phyloP scores from a whole-genome alignment of 2,888 invertebrate genomes.

The Cheilosia grossa region DNA sequence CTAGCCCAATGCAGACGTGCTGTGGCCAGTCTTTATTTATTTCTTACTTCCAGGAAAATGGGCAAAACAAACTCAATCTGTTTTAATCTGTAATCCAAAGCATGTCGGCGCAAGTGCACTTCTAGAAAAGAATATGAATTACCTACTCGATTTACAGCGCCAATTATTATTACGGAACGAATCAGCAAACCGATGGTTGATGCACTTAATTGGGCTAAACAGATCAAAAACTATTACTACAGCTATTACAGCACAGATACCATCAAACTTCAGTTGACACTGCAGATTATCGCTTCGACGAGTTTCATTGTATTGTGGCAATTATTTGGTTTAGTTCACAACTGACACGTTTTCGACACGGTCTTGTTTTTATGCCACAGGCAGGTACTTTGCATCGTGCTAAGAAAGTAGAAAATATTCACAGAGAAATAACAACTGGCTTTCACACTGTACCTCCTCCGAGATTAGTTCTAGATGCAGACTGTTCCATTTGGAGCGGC shows the following conservation, averaged over 20 bases:
- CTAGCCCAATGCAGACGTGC: too few species aligned
- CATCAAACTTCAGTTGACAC: constrained; percentile 2
- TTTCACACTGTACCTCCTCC: constrained; percentile 24
- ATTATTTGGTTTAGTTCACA: constrained; percentile 29
- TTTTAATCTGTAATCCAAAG: too few species aligned
- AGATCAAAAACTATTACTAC: constrained; percentile 5
- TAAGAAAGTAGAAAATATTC: constrained; percentile 61
- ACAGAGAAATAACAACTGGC: constrained; percentile 28
- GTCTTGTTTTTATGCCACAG: constrained; percentile 19
- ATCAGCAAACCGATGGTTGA: neutral
- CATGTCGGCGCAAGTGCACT: too few species aligned
- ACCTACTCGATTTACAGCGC: neutral
- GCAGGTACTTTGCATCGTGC: constrained; percentile 6
- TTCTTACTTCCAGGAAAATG: too few species aligned
- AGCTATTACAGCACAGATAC: neutral
- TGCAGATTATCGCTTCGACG: constrained; percentile 1
- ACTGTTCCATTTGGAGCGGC: neutral
- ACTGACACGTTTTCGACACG: constrained; percentile 24
- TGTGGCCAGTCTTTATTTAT: too few species aligned
- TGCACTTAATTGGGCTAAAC: neutral
- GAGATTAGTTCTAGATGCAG: neutral
- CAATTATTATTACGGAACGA: constrained; percentile 6
- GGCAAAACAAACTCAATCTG: too few species aligned
- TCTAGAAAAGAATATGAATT: too few species aligned
- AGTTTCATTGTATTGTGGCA: constrained; percentile 11